Conservation (phyloP, 35 echinoderm and acorn worm species). For the Acanthaster planci region DNA sequence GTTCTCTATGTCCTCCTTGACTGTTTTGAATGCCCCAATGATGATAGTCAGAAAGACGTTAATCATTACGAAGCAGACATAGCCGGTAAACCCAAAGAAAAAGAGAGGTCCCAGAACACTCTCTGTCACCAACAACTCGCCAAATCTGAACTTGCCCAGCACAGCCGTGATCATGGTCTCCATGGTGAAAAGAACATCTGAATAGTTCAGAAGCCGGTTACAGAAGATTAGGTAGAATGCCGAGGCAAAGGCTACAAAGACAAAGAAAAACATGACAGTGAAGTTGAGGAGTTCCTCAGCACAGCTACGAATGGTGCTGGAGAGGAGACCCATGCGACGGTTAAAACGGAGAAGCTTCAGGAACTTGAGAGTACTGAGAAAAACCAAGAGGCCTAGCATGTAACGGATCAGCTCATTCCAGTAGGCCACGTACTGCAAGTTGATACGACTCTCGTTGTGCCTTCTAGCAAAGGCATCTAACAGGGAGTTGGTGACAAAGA, state of each 20-base stretch:
- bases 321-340: conserved; percentile 81
- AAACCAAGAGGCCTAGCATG: conserved; percentile 77
- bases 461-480: conserved; percentile 36
- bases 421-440: conserved; percentile 93
- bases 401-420: conserved; percentile 88
- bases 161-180: conserved; percentile 74
- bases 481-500: conserved; percentile 60
- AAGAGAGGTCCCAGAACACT: conserved; percentile 59
- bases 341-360: conserved; percentile 90
- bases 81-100: conserved; percentile 82
- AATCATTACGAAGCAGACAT: conserved; percentile 81
- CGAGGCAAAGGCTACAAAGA: conserved; percentile 78
- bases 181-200: conserved; percentile 79
- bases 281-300: conserved; percentile 80
- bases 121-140: conserved; percentile 32
- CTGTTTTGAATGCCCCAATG: conserved; percentile 74
- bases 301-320: conserved; percentile 64
- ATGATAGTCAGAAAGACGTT: conserved; percentile 95
- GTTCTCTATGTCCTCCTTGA: conserved; percentile 68
- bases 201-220: conserved; percentile 58
- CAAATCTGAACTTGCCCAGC: conserved; percentile 74
- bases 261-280: conserved; percentile 74
- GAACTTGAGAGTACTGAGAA: conserved; percentile 76
- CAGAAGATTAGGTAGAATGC: conserved; percentile 73
- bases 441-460: conserved; percentile 44